Evolutionary conservation across 1,140 invertebrate genomes (phyloP).

Genomic region (Cotesia vestalis): DNA sequence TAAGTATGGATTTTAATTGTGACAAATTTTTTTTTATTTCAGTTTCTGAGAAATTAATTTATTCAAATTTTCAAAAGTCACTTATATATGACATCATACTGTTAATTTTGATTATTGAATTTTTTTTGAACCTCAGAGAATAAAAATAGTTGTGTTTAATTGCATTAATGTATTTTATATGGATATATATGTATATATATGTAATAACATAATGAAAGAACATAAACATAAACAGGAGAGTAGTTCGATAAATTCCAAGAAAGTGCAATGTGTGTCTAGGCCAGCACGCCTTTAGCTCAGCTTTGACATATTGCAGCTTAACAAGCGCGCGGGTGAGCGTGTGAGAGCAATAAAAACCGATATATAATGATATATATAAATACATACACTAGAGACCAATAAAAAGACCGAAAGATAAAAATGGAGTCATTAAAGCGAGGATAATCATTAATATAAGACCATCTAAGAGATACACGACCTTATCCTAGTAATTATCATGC

Average conservation of each 20-base stretch:
- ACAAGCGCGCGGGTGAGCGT: constrained; percentile 17
- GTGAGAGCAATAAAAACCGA: constrained; percentile 1
- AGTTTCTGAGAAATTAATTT: too few species aligned
- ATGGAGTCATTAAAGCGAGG: constrained; percentile 25
- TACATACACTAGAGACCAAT: too few species aligned
- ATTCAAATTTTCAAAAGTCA: too few species aligned
- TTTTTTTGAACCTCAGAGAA: too few species aligned
- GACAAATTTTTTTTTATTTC: too few species aligned
- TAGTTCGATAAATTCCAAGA: constrained; percentile 31
- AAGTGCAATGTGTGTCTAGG: constrained; percentile 37
- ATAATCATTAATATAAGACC: constrained; percentile 29
- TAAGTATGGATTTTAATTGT: too few species aligned
- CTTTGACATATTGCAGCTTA: constrained; percentile 35
- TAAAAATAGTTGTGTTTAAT: too few species aligned
- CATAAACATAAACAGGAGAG: constrained; percentile 15
- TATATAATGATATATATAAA: constrained; percentile 5
- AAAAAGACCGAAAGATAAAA: constrained; percentile 12
- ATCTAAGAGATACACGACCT: constrained; percentile 30
- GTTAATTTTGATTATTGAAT: too few species aligned
- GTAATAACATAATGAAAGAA: constrained; percentile 15
- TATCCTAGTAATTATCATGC: constrained; percentile 35
- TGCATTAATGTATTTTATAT: too few species aligned
- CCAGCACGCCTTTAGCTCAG: constrained; percentile 26
- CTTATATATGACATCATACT: too few species aligned
- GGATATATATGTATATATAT: too few species aligned